phyloP scores from a whole-genome alignment of 2,797 vertebrate species.

The Sarcophilus harrisii region DNA sequence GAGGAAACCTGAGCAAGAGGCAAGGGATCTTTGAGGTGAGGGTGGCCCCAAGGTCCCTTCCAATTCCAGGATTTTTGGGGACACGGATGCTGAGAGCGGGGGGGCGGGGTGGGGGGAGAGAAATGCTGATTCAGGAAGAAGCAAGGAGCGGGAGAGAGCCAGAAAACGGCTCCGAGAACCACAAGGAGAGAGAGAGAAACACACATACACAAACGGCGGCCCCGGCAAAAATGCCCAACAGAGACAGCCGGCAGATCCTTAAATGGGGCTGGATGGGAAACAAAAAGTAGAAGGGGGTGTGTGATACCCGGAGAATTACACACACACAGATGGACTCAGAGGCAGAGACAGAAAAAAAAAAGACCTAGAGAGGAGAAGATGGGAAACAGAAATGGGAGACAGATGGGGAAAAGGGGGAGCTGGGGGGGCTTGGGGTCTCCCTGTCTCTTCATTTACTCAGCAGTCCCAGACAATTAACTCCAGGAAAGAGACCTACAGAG shows the following conservation, averaged over 20 bases:
- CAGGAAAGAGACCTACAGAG: neutral
- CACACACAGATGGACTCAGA: no score
- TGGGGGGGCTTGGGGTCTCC: neutral
- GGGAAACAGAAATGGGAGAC: neutral
- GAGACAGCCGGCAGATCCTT: neutral
- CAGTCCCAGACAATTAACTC: no score
- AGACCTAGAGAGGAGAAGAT: neutral
- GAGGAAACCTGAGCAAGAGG: conserved; percentile 89
- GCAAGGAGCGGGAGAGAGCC: neutral
- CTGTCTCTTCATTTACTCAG: neutral
- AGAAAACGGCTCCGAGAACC: no score
- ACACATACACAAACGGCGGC: neutral
- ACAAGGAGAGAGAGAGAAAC: neutral
- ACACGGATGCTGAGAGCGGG: fast-evolving
- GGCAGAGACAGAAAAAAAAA: neutral
- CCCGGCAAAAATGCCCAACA: fast-evolving
- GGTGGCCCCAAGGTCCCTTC: neutral
- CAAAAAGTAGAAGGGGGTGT: neutral
- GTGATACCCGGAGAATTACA: neutral
- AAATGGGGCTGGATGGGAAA: neutral
- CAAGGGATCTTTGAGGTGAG: conserved; percentile 95
- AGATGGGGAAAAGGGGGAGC: fast-evolving
- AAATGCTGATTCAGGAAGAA: neutral
- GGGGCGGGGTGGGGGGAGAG: neutral
- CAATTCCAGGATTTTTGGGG: neutral